Evolutionary conservation across 1,140 invertebrate genomes (phyloP).

Genomic region (Diabrotica undecimpunctata): DNA sequence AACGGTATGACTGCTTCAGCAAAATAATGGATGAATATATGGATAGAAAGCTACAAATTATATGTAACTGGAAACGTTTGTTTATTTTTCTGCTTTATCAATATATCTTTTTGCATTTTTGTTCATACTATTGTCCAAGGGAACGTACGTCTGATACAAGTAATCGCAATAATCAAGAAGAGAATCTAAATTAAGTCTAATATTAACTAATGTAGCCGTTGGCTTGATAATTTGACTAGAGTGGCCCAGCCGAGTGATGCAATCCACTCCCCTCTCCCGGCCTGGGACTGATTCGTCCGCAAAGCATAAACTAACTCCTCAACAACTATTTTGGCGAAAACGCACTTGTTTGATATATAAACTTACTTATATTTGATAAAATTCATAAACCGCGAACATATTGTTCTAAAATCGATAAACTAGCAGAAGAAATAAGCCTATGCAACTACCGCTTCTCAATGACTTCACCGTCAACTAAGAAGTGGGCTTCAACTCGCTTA

Average conservation of each 20-base stretch:
- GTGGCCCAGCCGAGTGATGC: slow-evolving; percentile 40
- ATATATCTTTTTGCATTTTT: too few relatives aligned
- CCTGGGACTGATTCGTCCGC: slow-evolving; percentile 29
- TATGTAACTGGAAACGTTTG: too few relatives aligned
- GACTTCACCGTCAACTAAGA: not conserved
- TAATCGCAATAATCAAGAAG: not conserved
- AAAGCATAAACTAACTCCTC: slow-evolving; percentile 46
- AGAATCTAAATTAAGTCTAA: slow-evolving; percentile 41
- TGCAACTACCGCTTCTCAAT: not conserved
- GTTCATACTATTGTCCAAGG: too few relatives aligned
- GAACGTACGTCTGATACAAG: not conserved
- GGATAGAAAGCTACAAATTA: too few relatives aligned
- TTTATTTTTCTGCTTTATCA: too few relatives aligned
- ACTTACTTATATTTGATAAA: slow-evolving; percentile 43
- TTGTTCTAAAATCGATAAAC: slow-evolving; percentile 46
- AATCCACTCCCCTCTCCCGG: slow-evolving; percentile 19
- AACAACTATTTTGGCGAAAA: slow-evolving; percentile 46
- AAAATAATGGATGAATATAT: too few relatives aligned
- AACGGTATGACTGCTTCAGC: too few relatives aligned
- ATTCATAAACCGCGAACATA: slow-evolving; percentile 44
- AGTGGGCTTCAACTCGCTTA: not conserved
- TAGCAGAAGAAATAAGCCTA: not conserved
- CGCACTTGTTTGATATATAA: slow-evolving; percentile 41
- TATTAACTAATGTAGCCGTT: slow-evolving; percentile 42
- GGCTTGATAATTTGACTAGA: slow-evolving; percentile 49